These are phyloP conservation scores for Zosterops japonicus DNA, from an alignment of 2,113 vertebrate genomes.

Conservation along the genomic window DNA sequence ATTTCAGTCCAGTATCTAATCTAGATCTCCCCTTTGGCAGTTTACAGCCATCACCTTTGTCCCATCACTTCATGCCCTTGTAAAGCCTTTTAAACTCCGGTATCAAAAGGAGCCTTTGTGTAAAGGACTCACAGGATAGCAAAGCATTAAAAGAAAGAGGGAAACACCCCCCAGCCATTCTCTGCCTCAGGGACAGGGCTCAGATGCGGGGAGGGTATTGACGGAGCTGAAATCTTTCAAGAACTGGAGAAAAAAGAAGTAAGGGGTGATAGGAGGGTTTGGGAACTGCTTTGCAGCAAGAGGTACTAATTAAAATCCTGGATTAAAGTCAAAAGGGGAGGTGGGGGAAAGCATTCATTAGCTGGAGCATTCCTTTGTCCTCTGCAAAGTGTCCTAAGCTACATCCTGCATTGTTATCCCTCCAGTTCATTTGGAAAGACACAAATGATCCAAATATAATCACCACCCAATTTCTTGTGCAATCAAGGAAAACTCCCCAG, in stretches of 20 bases:
- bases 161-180: background rate
- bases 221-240: background rate
- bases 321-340: background rate
- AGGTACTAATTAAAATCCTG: background rate
- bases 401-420: background rate
- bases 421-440: background rate
- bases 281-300: background rate
- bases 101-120: background rate
- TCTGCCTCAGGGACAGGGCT: background rate
- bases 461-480: conserved; percentile 22
- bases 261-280: background rate
- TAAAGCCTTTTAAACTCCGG: background rate
- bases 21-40: background rate
- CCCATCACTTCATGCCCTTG: background rate
- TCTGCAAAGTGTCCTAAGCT: background rate
- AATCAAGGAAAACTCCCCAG: background rate
- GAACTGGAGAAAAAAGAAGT: background rate
- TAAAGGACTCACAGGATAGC: background rate
- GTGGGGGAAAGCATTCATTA: background rate
- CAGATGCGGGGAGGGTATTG: background rate
- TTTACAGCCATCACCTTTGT: background rate
- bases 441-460: background rate
- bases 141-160: background rate
- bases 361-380: background rate
- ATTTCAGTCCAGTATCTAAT: background rate